phyloP scores from a whole-genome alignment of 2,113 vertebrate species.

The Clarias magur region DNA sequence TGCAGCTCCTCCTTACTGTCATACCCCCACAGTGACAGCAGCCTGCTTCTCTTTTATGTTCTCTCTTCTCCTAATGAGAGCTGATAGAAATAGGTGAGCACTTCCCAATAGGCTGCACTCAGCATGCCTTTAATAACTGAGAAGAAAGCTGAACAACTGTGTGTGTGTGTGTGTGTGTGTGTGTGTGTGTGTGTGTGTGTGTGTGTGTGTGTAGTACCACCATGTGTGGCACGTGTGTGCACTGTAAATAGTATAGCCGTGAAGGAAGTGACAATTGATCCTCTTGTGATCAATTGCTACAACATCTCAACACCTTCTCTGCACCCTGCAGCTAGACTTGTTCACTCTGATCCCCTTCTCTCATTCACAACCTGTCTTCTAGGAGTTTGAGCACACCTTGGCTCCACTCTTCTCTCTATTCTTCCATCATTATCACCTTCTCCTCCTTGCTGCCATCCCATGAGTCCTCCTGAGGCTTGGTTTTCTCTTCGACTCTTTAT shows the following conservation, averaged over 20 bases:
- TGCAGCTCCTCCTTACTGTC: constrained; percentile 61
- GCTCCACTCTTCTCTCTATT: background rate
- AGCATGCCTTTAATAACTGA: constrained; percentile 48
- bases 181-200: constrained; percentile 30
- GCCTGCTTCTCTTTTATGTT: constrained; percentile 67
- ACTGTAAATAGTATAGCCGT: constrained; percentile 22
- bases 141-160: constrained; percentile 46
- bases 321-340: constrained; percentile 46
- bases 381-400: background rate
- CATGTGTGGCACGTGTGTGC: background rate
- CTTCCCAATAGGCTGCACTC: constrained; percentile 58
- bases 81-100: constrained; percentile 72
- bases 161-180: constrained; percentile 34
- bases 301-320: constrained; percentile 11
- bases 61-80: constrained; percentile 66
- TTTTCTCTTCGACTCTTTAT: background rate
- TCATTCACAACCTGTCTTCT: background rate
- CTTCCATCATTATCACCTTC: constrained; percentile 26
- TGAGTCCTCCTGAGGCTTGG: background rate
- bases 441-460: background rate
- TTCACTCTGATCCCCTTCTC: constrained; percentile 62
- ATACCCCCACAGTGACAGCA: constrained; percentile 52
- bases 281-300: constrained; percentile 22
- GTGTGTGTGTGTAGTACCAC: constrained; percentile 28
- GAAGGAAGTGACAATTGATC: constrained; percentile 11